Percentiles rank a stretch among this genome's conserved stretches.
phyloP scores from a whole-genome alignment of 2,888 invertebrate genomes.

The Furcula furcula region DNA sequence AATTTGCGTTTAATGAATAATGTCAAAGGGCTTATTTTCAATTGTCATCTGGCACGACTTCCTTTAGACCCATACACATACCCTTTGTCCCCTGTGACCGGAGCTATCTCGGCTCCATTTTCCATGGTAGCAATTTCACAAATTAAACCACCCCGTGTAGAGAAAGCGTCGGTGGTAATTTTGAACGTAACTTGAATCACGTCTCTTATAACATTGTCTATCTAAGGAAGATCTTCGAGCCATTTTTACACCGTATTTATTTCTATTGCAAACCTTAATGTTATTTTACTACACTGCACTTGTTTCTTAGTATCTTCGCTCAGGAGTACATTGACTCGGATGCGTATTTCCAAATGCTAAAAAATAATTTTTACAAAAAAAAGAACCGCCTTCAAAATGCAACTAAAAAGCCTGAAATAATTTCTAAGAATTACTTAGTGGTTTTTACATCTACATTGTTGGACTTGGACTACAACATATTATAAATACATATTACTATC shows the following conservation, averaged over 20 bases:
- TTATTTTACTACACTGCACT: conserved; percentile 16
- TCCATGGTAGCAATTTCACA: conserved; percentile 53
- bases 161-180: conserved; percentile 27
- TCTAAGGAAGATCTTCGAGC: conserved; percentile 1
- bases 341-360: too few species aligned
- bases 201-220: conserved; percentile 13
- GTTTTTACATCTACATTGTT: too few species aligned
- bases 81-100: conserved; percentile 36
- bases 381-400: too few species aligned
- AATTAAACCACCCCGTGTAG: conserved; percentile 48
- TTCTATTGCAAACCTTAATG: conserved; percentile 8
- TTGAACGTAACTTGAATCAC: conserved; percentile 30
- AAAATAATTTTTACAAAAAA: too few species aligned
- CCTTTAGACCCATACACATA: conserved; percentile 27
- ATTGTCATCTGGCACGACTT: conserved; percentile 27
- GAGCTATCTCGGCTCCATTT: conserved; percentile 40
- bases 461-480: too few species aligned
- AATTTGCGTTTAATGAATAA: conserved; percentile 45
- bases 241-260: conserved; percentile 6
- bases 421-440: too few species aligned
- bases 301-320: conserved; percentile 6
- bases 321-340: conserved; percentile 11
- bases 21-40: conserved; percentile 45
- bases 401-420: too few species aligned
- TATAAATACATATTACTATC: too few species aligned